Base-by-base conservation (phyloP, 1,140 invertebrate species). In the Argopecten irradians region DNA sequence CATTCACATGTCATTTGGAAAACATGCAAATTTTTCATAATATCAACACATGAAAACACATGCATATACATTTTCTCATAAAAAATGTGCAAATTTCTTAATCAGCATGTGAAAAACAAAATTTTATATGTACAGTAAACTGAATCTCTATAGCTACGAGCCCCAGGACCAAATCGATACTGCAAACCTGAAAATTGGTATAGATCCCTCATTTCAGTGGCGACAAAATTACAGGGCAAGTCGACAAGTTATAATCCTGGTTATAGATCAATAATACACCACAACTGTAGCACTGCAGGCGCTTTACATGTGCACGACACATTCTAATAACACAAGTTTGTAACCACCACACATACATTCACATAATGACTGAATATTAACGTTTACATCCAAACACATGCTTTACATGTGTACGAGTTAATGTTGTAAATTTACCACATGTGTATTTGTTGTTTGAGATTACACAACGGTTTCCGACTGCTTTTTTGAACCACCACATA, bases 291-390 rank as follows among this genome's bases (percentile, higher is more conserved):
- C 55, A 71, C 55, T 71, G 55, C 55, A 71, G n/a, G 55, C 55
- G 55, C 55, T 71, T n/a, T 71, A 71, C 55, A 71, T 71, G 55
- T 71, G 55, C 55, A 71, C 16, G 55, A 71, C 55, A 71, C 55
- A 71, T 71, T n/a, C 28, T 71, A n/a, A 71, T 71, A 71, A 71
- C 22, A 28, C 43, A 46, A 46, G 22, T 71, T 71, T 16, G 5
- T 71, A 71, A 71, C n/a, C 22, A 71, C 55, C 55, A 71, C 55
- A 71, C 16, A 71, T n/a, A 71, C 55, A 71, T 71, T 16, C 55
- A 16, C n/a, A 71, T 71, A 71, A 71, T 71, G 55, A 71, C 55
- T 71, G 55, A 71, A 71, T 71, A 28, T 16, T 46, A 16, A 46
- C 22, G 19, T 46, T 71, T n/a, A 71, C 55, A 71, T n/a, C 55